Evolutionary conservation across 2,797 vertebrate species (phyloP).

Genomic region (Spea hammondii): DNA sequence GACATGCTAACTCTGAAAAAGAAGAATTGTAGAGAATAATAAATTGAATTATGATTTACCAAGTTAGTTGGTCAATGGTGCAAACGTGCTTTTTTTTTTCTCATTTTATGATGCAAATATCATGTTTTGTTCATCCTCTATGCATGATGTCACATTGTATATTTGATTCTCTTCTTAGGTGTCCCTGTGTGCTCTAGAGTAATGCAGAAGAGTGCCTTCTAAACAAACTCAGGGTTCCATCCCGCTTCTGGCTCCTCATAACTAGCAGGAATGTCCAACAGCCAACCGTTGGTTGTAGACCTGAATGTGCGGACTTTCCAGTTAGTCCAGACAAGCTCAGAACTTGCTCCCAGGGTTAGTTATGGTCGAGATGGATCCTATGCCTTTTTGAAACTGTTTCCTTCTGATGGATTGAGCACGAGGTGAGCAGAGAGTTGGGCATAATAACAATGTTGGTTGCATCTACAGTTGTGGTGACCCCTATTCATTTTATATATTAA

Average conservation of each 20-base stretch:
- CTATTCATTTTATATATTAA: too few relatives aligned
- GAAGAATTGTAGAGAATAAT: too few relatives aligned
- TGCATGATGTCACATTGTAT: too few relatives aligned
- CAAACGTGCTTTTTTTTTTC: too few relatives aligned
- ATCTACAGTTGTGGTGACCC: too few relatives aligned
- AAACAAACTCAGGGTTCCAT: neutral
- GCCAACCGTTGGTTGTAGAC: neutral
- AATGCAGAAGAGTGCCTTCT: neutral
- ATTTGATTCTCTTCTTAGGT: neutral
- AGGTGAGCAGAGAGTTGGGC: constrained; percentile 14
- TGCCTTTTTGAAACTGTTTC: constrained; percentile 27
- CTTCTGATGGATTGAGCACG: neutral
- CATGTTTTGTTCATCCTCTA: neutral
- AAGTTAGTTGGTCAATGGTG: too few relatives aligned
- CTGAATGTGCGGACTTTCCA: constrained; percentile 14
- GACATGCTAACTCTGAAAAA: too few relatives aligned
- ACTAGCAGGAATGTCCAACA: constrained; percentile 4
- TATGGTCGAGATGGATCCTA: neutral
- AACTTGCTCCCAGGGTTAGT: constrained; percentile 6
- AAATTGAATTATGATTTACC: too few relatives aligned
- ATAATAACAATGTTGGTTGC: neutral
- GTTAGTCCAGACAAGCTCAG: constrained; percentile 32
- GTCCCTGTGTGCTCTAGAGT: neutral
- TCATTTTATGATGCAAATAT: neutral
- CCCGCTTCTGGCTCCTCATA: neutral